phyloP scores from a whole-genome alignment of 2,888 invertebrate genomes.

The Thecophora atra region DNA sequence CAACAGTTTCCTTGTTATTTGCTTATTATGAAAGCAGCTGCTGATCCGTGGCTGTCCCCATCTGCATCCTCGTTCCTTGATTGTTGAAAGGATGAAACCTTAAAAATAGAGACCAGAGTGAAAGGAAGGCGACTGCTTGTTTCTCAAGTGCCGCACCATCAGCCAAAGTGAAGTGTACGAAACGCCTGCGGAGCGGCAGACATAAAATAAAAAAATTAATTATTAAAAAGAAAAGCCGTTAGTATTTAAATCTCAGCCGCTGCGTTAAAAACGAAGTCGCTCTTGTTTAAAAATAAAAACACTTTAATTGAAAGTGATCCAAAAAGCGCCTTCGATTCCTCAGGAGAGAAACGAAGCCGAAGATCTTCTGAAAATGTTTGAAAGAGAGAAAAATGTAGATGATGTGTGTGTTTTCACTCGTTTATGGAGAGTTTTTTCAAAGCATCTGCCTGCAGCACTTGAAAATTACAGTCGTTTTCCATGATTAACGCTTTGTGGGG shows the following conservation, averaged over 20 bases:
- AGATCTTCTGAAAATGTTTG: neutral
- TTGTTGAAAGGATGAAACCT: neutral
- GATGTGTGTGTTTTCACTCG: neutral
- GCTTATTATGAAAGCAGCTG: neutral
- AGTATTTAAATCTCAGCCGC: constrained; percentile 17
- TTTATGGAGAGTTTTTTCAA: neutral
- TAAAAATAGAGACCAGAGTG: neutral
- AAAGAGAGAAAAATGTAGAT: neutral
- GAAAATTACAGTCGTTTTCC: neutral
- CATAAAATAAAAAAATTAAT: constrained; percentile 14
- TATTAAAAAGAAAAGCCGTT: constrained; percentile 12
- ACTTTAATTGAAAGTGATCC: constrained; percentile 11
- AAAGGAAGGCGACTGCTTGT: neutral
- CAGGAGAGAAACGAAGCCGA: neutral
- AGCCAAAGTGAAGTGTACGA: constrained; percentile 14
- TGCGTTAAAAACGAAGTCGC: neutral
- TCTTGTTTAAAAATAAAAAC: neutral
- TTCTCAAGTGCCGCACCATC: neutral
- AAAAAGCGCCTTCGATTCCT: neutral
- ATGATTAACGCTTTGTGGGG: constrained; percentile 16
- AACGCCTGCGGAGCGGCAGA: constrained; percentile 19
- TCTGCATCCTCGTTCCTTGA: neutral
- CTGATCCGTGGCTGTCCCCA: neutral
- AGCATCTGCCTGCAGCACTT: constrained; percentile 5
- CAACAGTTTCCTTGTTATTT: neutral